These are phyloP conservation scores for Andrena camellia DNA, from an alignment of 2,888 invertebrate species.

Conservation along the genomic window DNA sequence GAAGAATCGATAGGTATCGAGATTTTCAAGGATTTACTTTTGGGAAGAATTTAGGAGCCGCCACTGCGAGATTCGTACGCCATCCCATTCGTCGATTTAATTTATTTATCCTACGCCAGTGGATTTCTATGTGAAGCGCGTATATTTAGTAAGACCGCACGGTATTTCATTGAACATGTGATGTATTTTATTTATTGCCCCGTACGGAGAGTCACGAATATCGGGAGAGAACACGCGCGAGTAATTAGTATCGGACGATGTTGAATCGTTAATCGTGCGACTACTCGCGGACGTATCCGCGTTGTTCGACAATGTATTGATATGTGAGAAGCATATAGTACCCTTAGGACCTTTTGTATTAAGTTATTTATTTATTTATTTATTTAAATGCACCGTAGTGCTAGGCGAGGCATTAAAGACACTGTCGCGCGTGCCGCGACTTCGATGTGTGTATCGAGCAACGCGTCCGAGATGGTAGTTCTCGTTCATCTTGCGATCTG, in stretches of 20 bases:
- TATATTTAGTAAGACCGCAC: conserved; percentile 4
- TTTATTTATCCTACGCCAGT: not conserved
- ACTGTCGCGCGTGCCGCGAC: conserved; percentile 23
- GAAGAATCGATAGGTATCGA: not conserved
- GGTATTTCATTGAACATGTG: not conserved
- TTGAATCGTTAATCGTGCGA: not conserved
- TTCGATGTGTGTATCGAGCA: conserved; percentile 36
- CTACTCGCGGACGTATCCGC: not conserved
- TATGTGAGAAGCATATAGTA: not conserved
- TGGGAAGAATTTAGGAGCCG: not conserved
- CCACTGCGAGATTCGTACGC: not conserved
- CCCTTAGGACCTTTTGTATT: conserved; percentile 30
- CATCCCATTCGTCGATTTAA: not conserved
- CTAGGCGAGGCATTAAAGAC: conserved; percentile 51
- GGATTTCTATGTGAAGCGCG: not conserved
- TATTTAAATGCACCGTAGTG: conserved; percentile 36
- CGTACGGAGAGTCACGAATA: conserved; percentile 11
- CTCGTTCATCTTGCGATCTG: conserved; percentile 20
- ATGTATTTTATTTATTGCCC: conserved; percentile 29
- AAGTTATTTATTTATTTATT: conserved; percentile 70
- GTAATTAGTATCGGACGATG: conserved; percentile 22
- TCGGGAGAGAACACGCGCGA: not conserved
- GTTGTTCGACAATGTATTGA: not conserved
- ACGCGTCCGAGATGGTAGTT: conserved; percentile 10
- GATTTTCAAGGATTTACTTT: not conserved